These are phyloP conservation scores for Cryptus viduatorius DNA, from an alignment of 2,888 invertebrate species.

Conservation along the genomic window DNA sequence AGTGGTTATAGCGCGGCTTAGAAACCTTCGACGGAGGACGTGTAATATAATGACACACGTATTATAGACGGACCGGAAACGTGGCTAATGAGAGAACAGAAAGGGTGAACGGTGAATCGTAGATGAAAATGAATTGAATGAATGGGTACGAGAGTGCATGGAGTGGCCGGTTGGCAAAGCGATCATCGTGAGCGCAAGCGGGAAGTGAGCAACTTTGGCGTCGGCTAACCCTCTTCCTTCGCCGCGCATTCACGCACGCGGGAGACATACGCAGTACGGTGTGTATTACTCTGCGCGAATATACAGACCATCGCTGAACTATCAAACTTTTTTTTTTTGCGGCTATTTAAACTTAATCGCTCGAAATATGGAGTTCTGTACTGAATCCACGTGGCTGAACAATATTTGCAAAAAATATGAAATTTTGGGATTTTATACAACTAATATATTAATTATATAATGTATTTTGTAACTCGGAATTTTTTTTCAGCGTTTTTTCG, in stretches of 20 bases:
- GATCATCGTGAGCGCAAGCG: conserved; percentile 80
- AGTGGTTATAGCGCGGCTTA: not conserved
- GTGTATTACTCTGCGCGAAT: conserved; percentile 20
- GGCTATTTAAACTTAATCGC: not conserved
- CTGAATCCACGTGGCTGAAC: too few relatives aligned
- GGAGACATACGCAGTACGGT: conserved; percentile 7
- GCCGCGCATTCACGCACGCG: conserved; percentile 22
- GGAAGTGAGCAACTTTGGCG: conserved; percentile 83
- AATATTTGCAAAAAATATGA: too few relatives aligned
- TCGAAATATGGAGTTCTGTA: not conserved
- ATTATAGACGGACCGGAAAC: conserved; percentile 78
- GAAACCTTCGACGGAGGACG: conserved; percentile 28
- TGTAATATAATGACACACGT: conserved; percentile 46
- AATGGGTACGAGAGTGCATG: conserved; percentile 77
- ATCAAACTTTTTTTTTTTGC: not conserved
- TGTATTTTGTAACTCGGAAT: too few relatives aligned
- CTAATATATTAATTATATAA: too few relatives aligned
- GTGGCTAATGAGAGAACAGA: conserved; percentile 82
- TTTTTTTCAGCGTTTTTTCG: too few relatives aligned
- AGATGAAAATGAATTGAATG: conserved; percentile 85
- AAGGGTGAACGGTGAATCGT: conserved; percentile 81
- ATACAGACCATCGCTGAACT: not conserved
- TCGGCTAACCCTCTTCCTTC: conserved; percentile 54
- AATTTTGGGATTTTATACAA: too few relatives aligned
- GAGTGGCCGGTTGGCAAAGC: conserved; percentile 74